Evolutionary conservation across 2,888 invertebrate species (phyloP), one percentile per base, ranked within the genome.

Genomic region (Schizotus pectinicornis): DNA sequence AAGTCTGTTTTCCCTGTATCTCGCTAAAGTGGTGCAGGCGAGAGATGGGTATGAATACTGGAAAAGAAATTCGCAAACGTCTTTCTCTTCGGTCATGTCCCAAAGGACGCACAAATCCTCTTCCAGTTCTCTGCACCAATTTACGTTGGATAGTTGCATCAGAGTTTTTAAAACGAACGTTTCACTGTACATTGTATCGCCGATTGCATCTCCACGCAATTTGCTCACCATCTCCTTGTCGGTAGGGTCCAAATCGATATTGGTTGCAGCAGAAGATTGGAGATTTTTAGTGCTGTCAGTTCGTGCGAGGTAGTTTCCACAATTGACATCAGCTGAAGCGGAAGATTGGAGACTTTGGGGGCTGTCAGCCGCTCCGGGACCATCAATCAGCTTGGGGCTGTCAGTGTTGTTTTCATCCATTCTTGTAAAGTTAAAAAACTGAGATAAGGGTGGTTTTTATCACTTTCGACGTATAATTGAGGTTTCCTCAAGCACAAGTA

Each of bases 71-170:
- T 84, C 72, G 7, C 90, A 89, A 0, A 94, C 89, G 71, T 91
- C 92, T 63, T 85, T 83, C 66, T 93, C 90, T 0, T 88, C 83
- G 0, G 92, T 89, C 91, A 92, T 93, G 67, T 94, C 92, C 94
- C 94, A 94, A 0, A 94, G 76, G 5, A 86, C 85, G 71, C 91
- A 91, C 34, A 93, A 80, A 70, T 92, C 88, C 14, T 85, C 84
- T 80, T 93, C 92, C 43, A 91, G 80, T 0, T 85, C 80, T 56
- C 85, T 82, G 50, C 83, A 82, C 74, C 85, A 83, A 38, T 85
- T 79, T 64, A 85, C 82, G 48, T 86, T 83, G 38, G 82, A 80
- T 8, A 91, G 78, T 74, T 86, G 85, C 54, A 91, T 77, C 11
- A 91, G 74, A 11, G 88, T 86, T 75, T 86, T 87, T 22, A 91